phyloP scores from a whole-genome alignment of 2,888 invertebrate genomes.

The Dynastes grantii region DNA sequence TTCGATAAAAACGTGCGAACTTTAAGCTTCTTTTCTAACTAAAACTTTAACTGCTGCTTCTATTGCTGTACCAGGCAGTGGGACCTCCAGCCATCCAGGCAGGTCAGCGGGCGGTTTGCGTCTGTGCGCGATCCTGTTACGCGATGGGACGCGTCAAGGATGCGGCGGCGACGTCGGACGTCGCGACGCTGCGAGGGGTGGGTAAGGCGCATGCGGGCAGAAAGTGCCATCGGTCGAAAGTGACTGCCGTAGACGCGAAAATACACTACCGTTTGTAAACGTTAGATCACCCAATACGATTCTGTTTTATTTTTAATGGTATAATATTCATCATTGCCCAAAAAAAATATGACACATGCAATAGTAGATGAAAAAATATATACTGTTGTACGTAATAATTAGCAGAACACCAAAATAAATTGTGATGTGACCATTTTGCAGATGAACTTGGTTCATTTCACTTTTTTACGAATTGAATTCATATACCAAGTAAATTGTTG shows the following conservation, averaged over 20 bases:
- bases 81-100: constrained; percentile 73
- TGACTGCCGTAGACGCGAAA: background rate
- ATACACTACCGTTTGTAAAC: background rate
- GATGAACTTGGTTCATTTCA: no score
- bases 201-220: background rate
- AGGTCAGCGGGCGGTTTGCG: constrained; percentile 69
- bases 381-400: no score
- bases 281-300: no score
- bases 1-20: no score
- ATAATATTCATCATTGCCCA: no score
- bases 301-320: no score
- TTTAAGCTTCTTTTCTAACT: background rate
- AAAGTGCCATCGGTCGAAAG: background rate
- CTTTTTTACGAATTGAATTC: no score
- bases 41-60: constrained; percentile 51
- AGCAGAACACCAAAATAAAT: no score
- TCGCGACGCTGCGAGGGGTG: constrained; percentile 18
- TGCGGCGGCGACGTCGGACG: constrained; percentile 61
- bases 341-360: no score
- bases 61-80: constrained; percentile 65
- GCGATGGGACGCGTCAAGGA: constrained; percentile 60
- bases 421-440: no score
- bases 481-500: no score
- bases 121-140: constrained; percentile 62
- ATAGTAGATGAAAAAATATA: no score